Conservation (phyloP, 2,888 invertebrate species). For the Metalampra italica region DNA sequence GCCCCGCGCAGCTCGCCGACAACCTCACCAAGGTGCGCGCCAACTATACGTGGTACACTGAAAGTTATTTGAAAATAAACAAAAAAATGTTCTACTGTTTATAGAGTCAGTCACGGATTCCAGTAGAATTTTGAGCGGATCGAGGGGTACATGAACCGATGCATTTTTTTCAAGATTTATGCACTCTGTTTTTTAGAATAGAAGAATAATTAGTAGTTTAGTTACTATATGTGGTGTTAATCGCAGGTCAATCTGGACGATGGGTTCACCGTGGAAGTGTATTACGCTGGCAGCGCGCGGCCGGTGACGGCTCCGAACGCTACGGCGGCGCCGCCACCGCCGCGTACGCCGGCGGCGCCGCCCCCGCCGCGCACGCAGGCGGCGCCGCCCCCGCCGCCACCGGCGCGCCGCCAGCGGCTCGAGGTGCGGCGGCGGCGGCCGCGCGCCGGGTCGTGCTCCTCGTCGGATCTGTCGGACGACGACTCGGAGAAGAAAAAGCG, state of each 20-base stretch:
- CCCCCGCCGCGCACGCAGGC: conserved; percentile 23
- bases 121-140: no score
- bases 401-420: conserved; percentile 53
- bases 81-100: no score
- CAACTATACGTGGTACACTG: no score
- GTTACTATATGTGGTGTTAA: no score
- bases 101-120: no score
- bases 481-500: conserved; percentile 92
- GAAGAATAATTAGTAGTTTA: no score
- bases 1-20: conserved; percentile 78
- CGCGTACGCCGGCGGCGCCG: conserved; percentile 10
- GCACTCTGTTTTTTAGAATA: no score
- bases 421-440: conserved; percentile 59
- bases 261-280: conserved; percentile 19
- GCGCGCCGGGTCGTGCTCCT: conserved; percentile 89
- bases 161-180: no score
- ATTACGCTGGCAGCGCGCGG: background rate
- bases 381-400: conserved; percentile 51
- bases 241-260: conserved; percentile 52
- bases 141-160: no score
- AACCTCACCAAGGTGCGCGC: conserved; percentile 71
- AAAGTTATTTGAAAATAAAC: no score
- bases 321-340: conserved; percentile 27
- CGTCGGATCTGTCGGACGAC: conserved; percentile 96
- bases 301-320: conserved; percentile 22